Evolutionary conservation across 2,888 invertebrate genomes (phyloP), one percentile per base, ranked within the genome.

Genomic region (Eupithecia abbreviata): DNA sequence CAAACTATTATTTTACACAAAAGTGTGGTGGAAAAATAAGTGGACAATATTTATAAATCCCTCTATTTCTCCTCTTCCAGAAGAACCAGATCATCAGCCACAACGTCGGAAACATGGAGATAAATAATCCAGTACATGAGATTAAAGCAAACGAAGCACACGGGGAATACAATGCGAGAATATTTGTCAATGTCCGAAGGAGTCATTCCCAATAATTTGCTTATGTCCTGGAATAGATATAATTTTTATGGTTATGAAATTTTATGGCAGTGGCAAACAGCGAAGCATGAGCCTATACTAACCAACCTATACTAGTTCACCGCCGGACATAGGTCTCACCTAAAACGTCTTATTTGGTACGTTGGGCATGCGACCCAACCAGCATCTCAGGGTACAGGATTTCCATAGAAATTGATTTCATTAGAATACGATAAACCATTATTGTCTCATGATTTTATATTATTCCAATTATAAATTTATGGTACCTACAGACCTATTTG

Each of bases 111-210:
- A 92, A 98, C 98, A 96, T 98, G 98, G 87, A 98, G 96, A 93
- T 98, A 98, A 90, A 98, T 98, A 94, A 98, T 98, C 98, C 98
- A 98, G 96, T 98, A 98, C 98, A 98, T 98, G 86, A 98, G 97
- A 95, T 99, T 99, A 96, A 99, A 99, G 95, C 99, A 98, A 84
- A 99, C 98, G 96, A 99, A 99, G 96, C 99, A 98, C 88, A 99
- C 98, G 75, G 99, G 99, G 94, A 99, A 99, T 88, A 99, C 97
- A 94, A 99, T 98, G 90, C 99, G 97, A 81, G 99, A 99, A 93
- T 99, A 99, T 96, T 99, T 99, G 96, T 99, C 99, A 94, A 99
- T 99, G 95, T 99, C 99, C 91, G 99, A 99, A 78, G 99, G 99
- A 87, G 98, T 98, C 92, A 98, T 98, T 88, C 98, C 98, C 94